These are phyloP conservation scores for Ptiloglossa arizonensis DNA, from an alignment of 1,140 invertebrate genomes.

Conservation along the genomic window DNA sequence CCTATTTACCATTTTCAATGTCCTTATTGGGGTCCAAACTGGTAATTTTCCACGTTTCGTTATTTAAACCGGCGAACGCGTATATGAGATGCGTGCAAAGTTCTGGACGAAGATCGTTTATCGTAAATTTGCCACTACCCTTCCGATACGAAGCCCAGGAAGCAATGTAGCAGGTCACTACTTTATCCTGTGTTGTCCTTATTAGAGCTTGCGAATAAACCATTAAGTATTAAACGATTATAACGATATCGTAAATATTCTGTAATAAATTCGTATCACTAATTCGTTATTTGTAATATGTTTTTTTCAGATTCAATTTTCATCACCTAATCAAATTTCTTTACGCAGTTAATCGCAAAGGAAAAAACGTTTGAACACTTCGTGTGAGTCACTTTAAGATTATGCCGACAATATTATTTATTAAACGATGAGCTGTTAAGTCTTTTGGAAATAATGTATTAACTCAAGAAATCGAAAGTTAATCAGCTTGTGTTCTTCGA, in stretches of 20 bases:
- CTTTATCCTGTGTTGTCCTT: conserved; percentile 80
- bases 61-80: conserved; percentile 91
- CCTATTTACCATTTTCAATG: conserved; percentile 86
- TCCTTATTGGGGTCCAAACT: conserved; percentile 89
- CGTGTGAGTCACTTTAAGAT: too few species aligned
- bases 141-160: conserved; percentile 90
- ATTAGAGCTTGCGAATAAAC: conserved; percentile 15
- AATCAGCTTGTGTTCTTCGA: background rate
- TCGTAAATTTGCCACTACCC: conserved; percentile 84
- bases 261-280: background rate
- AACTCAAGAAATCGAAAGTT: background rate
- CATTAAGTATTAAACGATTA: background rate
- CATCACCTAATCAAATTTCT: too few species aligned
- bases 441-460: background rate
- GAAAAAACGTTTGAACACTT: too few species aligned
- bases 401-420: too few species aligned
- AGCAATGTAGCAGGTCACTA: conserved; percentile 90
- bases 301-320: too few species aligned
- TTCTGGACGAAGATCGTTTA: conserved; percentile 88
- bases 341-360: too few species aligned
- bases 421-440: background rate
- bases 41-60: conserved; percentile 85
- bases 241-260: background rate
- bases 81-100: conserved; percentile 95
- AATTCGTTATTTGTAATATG: too few species aligned